Evolutionary conservation across 2,888 invertebrate genomes (phyloP).

Genomic region (Microdon myrmicae): DNA sequence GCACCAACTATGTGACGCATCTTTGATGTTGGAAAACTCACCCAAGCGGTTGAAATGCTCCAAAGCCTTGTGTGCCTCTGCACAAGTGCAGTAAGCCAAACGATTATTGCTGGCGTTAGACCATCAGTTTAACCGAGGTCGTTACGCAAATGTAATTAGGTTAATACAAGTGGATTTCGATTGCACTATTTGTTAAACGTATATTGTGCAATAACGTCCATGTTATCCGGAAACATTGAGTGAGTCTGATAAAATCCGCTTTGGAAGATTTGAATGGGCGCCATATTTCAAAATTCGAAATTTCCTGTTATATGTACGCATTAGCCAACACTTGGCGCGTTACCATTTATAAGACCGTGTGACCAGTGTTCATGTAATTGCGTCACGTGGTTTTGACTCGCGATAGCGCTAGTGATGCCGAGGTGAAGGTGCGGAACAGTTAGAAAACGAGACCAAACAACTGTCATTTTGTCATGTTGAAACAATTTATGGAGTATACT

Average conservation of each 20-base stretch:
- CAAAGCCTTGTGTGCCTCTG: slow-evolving; percentile 2
- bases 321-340: too few species aligned
- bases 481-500: slow-evolving; percentile 36
- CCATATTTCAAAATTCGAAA: too few species aligned
- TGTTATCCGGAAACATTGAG: slow-evolving; percentile 7
- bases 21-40: slow-evolving; percentile 4
- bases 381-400: too few species aligned
- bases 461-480: slow-evolving; percentile 38
- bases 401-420: too few species aligned
- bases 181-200: slow-evolving; percentile 50
- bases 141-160: slow-evolving; percentile 52
- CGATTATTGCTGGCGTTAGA: slow-evolving; percentile 21
- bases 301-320: too few species aligned
- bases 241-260: too few species aligned
- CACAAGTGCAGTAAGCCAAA: slow-evolving; percentile 17
- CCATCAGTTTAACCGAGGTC: slow-evolving; percentile 42
- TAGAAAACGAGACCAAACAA: too few species aligned
- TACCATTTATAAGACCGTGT: too few species aligned
- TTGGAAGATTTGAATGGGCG: too few species aligned
- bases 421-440: too few species aligned
- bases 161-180: slow-evolving; percentile 43
- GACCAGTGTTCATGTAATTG: too few species aligned
- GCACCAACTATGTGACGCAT: slow-evolving; percentile 19
- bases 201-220: slow-evolving; percentile 36
- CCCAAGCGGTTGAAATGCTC: background rate